Evolutionary conservation across 1,140 invertebrate genomes (phyloP), one percentile per base, ranked within the genome.

Genomic region (Ceratosolen solmsi): DNA sequence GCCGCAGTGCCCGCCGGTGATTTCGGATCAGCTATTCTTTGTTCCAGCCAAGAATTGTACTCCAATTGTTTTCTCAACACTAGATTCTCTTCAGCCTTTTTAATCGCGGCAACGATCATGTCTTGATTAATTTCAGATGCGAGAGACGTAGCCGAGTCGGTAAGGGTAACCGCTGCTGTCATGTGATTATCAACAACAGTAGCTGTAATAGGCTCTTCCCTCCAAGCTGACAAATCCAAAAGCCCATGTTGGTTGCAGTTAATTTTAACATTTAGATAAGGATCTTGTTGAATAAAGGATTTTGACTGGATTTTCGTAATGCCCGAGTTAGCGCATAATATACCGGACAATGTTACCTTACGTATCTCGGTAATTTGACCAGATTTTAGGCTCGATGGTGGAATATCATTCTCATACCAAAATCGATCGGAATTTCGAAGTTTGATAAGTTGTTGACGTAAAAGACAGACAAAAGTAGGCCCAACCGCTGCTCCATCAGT

Each of bases 361-460:
- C 96, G 94, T 56, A 99, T 95, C 84, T 98, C 96, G 70, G 94
- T 93, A 1, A 99, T 91, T 90, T 99, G 98, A 71, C 95, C 95
- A 78, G 93, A 86, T 11, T 93, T 95, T 82, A 98, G 94, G 11
- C 96, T 95, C 1, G 97, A 97, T 0, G 97, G 97, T 0, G 97
- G 96, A 41, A 98, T 93, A 87, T 98, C 97, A 87, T 98, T 98
- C 90, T 99, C 97, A 86, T 98, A 99, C 97, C 97, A 99, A 87
- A 98, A 99, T 79, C 98, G 93, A 92, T 98, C 97, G 51, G 96
- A 96, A 85, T 95, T 94, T 83, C 96, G 94, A 0, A 97, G 89
- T 72, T 95, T 94, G 41, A 94, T 93, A 85, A 98, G 97, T 87
- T 98, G 97, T 36, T 94, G 88, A 20, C 94, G 95, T 0, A 98